Conservation (phyloP, 2,113 vertebrate species). For the Gallinago jamesoni region DNA sequence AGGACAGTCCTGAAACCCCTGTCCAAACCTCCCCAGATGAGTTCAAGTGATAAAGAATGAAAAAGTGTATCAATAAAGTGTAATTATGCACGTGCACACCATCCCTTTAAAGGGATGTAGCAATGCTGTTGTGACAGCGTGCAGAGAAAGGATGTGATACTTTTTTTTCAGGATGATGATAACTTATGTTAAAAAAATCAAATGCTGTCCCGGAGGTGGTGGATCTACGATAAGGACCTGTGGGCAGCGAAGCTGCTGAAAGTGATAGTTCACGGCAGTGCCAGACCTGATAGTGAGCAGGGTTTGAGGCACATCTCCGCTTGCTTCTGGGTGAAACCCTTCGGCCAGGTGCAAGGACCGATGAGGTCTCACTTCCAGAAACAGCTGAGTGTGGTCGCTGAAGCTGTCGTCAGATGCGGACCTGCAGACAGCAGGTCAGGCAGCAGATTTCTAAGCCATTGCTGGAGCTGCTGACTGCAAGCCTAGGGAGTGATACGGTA, state of each 20-base stretch:
- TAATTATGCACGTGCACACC: background rate
- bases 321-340: background rate
- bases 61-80: background rate
- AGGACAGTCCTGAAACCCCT: background rate
- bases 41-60: background rate
- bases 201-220: background rate
- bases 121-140: fast-evolving
- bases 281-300: background rate
- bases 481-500: background rate
- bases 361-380: background rate
- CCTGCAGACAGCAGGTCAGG: background rate
- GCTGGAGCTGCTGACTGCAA: background rate
- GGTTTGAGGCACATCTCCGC: background rate
- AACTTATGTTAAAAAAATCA: background rate
- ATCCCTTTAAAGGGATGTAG: background rate
- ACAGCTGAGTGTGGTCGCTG: background rate
- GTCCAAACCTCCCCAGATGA: background rate
- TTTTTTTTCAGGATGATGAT: background rate
- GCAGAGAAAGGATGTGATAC: background rate
- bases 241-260: background rate
- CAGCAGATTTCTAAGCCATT: background rate
- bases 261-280: background rate
- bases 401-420: background rate
- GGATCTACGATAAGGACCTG: fast-evolving
- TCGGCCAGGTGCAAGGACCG: background rate